These are phyloP conservation scores for Myotis davidii DNA, from an alignment of 2,113 vertebrate genomes.

Conservation along the genomic window DNA sequence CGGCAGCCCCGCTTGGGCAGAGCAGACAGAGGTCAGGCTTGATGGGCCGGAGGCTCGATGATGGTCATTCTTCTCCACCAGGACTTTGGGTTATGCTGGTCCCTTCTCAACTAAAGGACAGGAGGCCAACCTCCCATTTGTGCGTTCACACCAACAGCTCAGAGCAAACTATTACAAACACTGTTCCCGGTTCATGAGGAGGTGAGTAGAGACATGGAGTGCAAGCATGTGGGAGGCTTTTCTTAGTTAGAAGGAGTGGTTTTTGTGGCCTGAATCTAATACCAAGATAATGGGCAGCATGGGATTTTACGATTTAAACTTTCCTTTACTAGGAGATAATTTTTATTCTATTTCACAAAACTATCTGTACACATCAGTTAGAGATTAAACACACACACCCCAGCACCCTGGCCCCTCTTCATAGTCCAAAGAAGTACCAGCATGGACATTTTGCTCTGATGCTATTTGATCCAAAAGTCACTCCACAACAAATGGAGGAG, in stretches of 20 bases:
- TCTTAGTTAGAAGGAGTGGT: fast-evolving
- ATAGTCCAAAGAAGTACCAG: background rate
- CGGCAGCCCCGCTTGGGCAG: fast-evolving
- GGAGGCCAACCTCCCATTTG: fast-evolving
- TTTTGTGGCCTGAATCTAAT: fast-evolving
- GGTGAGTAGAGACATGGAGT: fast-evolving
- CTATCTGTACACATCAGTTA: fast-evolving
- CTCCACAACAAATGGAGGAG: fast-evolving
- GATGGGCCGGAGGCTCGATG: fast-evolving
- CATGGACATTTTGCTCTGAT: fast-evolving
- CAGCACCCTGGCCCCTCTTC: too few relatives aligned
- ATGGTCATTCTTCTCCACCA: fast-evolving
- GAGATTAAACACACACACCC: background rate
- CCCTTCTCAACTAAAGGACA: background rate
- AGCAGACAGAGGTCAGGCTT: fast-evolving
- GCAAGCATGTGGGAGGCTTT: fast-evolving
- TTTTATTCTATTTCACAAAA: fast-evolving
- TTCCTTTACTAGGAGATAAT: background rate
- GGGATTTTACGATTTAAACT: background rate
- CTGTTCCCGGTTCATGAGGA: fast-evolving
- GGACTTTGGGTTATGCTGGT: background rate
- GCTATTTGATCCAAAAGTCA: fast-evolving
- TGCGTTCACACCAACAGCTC: fast-evolving
- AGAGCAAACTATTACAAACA: fast-evolving
- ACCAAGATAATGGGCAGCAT: fast-evolving